phyloP scores from a whole-genome alignment of 2,113 vertebrate genomes.

The Datnioides undecimradiatus region DNA sequence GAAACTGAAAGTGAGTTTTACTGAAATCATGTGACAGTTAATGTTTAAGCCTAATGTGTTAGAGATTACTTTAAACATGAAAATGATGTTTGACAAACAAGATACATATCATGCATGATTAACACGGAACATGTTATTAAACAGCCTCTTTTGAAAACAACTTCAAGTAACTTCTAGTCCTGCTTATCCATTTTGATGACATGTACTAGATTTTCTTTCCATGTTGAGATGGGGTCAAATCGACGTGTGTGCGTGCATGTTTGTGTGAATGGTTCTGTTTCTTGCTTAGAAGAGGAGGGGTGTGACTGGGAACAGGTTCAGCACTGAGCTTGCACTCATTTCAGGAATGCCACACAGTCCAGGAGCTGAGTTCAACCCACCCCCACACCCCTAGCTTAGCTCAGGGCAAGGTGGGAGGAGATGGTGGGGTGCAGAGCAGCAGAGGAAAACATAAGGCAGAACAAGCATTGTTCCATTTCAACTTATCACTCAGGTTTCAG shows the following conservation, averaged over 20 bases:
- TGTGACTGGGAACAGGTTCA: slow-evolving; percentile 10
- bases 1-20: background rate
- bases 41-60: background rate
- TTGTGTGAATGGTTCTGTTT: slow-evolving; percentile 25
- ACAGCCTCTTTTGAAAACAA: background rate
- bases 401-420: background rate
- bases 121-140: background rate
- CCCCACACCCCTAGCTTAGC: slow-evolving; percentile 17
- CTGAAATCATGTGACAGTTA: background rate
- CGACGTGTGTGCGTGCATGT: background rate
- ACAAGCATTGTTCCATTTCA: slow-evolving; percentile 53
- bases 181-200: slow-evolving; percentile 62
- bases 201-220: slow-evolving; percentile 14
- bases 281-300: slow-evolving; percentile 25
- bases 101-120: background rate
- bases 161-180: background rate
- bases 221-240: background rate
- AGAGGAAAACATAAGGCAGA: slow-evolving; percentile 16
- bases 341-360: slow-evolving; percentile 71
- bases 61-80: background rate
- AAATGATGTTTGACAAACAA: background rate
- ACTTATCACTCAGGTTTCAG: slow-evolving; percentile 29
- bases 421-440: background rate
- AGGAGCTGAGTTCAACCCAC: slow-evolving; percentile 23
- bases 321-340: slow-evolving; percentile 60